Evolutionary conservation across 2,797 vertebrate species (phyloP), one percentile per base, ranked within the genome.

Genomic region (Pseudochirops corinnae): DNA sequence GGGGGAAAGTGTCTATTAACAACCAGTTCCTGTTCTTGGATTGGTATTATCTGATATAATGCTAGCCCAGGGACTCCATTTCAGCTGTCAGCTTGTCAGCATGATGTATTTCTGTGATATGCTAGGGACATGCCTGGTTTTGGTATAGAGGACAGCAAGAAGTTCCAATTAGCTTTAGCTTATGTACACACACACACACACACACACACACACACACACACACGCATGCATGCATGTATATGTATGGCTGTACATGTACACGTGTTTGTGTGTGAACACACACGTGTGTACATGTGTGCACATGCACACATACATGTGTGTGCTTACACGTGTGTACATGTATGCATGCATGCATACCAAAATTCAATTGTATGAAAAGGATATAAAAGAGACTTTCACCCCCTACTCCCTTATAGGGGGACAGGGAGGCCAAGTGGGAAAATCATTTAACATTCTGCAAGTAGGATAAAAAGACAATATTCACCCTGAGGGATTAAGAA

Each of bases 361-460:
- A 74, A 96, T 90, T 95, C 94, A 94, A 39, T 57, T 46, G 13
- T 96, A 90, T 31, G 29, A 39, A 53, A 90, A 92, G 6, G 21
- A 56, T 90, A 58, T 55, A 74, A 91, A 94, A 21, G 93, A 53
- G 82, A 96, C 91, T 12, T 95, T 58, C n/a, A 5, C 5, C 14
- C 92, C 93, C 33, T 16, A 46, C 1, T 90, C 2, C 7, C 24
- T 33, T 56, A 7, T n/a, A 24, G n/a, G 28, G 31, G 33, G 58
- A n/a, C 94, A 60, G 1, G 9, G 29, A 94, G 57, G 28, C 6
- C n/a, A 21, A 90, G 91, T 92, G 6, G 16, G 12, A 95, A 91
- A 56, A 87, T 46, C 74, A 46, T 39, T 50, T 87, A 92, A 93
- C 31, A 91, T 6, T 39, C 33, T 62, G 52, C 18, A 96, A 94